Conservation (phyloP, 2,888 invertebrate genomes). For the Meteorus colon region DNA sequence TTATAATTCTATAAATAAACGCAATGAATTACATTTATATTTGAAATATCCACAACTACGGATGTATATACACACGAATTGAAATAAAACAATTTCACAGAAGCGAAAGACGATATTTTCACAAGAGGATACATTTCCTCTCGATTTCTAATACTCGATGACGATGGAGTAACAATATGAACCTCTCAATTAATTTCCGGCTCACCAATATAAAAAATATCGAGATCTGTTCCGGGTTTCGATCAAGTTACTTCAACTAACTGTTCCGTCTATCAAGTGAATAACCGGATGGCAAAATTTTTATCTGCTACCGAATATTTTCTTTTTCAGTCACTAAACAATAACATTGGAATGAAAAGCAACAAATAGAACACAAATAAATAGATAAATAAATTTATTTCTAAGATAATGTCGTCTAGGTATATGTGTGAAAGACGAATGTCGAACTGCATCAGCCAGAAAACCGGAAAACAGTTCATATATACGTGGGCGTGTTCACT, state of each 20-base stretch:
- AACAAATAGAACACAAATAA: background rate
- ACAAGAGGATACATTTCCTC: constrained; percentile 8
- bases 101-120: constrained; percentile 16
- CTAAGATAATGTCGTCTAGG: background rate
- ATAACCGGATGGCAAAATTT: too few species aligned
- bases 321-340: background rate
- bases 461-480: background rate
- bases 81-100: background rate
- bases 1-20: too few species aligned
- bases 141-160: constrained; percentile 1
- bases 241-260: background rate
- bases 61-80: background rate
- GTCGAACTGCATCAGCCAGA: background rate
- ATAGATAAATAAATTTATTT: background rate
- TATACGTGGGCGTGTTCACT: background rate
- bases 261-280: background rate
- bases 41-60: too few species aligned
- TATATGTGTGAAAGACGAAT: background rate
- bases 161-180: background rate
- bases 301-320: background rate
- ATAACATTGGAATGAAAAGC: background rate
- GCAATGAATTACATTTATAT: too few species aligned
- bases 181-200: background rate
- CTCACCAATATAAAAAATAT: background rate
- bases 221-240: background rate